Base-by-base conservation (phyloP, 2,888 invertebrate genomes). In the Drosophila acutilabella region DNA sequence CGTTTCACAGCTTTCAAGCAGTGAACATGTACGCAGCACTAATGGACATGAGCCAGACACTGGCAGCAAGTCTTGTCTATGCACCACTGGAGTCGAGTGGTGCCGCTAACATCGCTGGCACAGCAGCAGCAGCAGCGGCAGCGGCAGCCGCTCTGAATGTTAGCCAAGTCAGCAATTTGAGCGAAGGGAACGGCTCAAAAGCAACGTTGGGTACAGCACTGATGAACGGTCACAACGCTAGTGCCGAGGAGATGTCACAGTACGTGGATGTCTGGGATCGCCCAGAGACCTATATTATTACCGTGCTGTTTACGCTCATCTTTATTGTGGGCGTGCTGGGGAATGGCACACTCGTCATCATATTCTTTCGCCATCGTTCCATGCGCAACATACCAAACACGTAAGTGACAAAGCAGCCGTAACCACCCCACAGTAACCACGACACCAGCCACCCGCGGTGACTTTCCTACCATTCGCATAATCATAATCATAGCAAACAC, bases 321-420 rank as follows among this genome's bases (percentile, higher is more conserved):
- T 97, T 98, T 90, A 93, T 98, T 33, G 95, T 97, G 53, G 98
- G 98, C 3, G 96, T 98, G 0, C 93, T 97, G 5, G 98, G 98
- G 50, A 98, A 98, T 91, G 97, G 97, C 2, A 96, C 97, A 0
- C 93, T 98, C 51, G 97, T 98, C 26, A 94, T 96, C 45, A 97
- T 97, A 16, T 97, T 98, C 83, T 93, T 96, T 42, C 93, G 96
- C 30, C 96, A 98, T 91, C 95, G 97, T 89, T 95, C 95, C 62
- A 96, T 98, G 96, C 94, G 97, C 78, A 98, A 97, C 92, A 96
- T 97, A 38, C 98, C 98, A 60, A 98, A 98, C 91, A 97, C 97
- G 93, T 96, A 93, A 95, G 95, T 94, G 59, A 94, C 93, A 45
- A 7, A 45, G 36, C 94, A n/a, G 38, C 44, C 38, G 14, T 4